phyloP scores from a whole-genome alignment of 1,140 invertebrate genomes.

The Nilaparvata lugens region DNA sequence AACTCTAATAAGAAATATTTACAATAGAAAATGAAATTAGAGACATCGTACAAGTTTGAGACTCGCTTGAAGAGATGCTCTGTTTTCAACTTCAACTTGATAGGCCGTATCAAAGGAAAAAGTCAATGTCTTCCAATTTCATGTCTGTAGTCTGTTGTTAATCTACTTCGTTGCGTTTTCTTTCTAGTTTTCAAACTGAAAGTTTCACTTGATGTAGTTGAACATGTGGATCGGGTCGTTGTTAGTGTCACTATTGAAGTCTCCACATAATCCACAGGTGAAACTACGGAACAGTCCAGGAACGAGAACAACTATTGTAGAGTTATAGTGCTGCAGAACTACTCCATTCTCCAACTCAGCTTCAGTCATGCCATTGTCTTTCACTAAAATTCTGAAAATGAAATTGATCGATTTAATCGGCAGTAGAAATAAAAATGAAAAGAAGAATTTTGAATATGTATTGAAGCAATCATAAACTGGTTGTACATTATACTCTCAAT shows the following conservation, averaged over 20 bases:
- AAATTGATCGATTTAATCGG: no score
- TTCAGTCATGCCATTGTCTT: conserved; percentile 23
- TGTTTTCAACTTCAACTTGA: no score
- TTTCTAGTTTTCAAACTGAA: no score
- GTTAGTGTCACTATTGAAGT: conserved; percentile 29
- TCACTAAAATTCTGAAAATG: conserved; percentile 18
- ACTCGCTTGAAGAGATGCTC: no score
- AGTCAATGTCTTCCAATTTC: no score
- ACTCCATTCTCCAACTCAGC: conserved; percentile 26
- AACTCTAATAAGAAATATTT: no score
- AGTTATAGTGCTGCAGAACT: conserved; percentile 27
- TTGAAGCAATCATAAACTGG: background rate
- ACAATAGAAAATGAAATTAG: no score
- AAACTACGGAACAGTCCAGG: conserved; percentile 25
- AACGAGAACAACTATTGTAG: conserved; percentile 26
- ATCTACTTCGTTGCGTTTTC: no score
- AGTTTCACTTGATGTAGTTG: background rate
- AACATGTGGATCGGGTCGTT: conserved; percentile 21
- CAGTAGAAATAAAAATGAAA: background rate
- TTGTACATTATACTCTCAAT: no score
- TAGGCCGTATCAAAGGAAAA: no score
- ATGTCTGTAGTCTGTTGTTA: no score
- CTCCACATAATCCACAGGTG: conserved; percentile 30
- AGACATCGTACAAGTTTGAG: no score
- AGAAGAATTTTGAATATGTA: background rate